Evolutionary conservation across 2,888 invertebrate species (phyloP).

Genomic region (Cremastobaeus sp.): DNA sequence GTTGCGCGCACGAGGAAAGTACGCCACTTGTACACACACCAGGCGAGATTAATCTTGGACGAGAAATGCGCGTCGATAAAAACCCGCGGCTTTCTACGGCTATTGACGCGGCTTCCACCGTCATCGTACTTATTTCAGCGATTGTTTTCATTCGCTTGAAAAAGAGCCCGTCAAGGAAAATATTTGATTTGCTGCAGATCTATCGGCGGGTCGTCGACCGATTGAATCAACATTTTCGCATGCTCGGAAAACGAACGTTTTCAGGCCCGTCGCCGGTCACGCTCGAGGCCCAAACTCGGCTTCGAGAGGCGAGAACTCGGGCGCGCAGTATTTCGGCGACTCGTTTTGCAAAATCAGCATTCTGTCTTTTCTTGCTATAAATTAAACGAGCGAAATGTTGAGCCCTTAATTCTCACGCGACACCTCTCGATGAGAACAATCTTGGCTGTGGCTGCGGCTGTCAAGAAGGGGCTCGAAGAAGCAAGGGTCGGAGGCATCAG

Average conservation of each 20-base stretch:
- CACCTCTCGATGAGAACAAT: constrained; percentile 64
- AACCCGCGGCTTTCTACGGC: constrained; percentile 39
- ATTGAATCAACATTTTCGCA: no score
- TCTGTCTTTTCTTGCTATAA: constrained; percentile 46
- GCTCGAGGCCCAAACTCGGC: not conserved
- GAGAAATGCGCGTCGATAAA: constrained; percentile 38
- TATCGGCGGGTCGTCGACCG: no score
- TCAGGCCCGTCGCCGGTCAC: no score
- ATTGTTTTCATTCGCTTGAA: constrained; percentile 17
- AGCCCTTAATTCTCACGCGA: constrained; percentile 70
- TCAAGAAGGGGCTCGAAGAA: constrained; percentile 55
- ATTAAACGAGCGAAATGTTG: constrained; percentile 49
- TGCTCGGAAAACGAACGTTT: no score
- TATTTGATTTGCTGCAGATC: no score
- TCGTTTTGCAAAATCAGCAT: constrained; percentile 45
- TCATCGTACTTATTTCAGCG: constrained; percentile 18
- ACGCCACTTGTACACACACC: constrained; percentile 14
- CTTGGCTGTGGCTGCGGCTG: constrained; percentile 57
- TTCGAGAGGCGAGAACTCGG: constrained; percentile 7
- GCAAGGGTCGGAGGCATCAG: constrained; percentile 53
- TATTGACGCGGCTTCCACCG: constrained; percentile 34
- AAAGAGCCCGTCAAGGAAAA: no score
- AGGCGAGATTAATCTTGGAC: constrained; percentile 14
- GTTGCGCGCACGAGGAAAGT: constrained; percentile 37
- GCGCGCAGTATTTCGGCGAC: constrained; percentile 43